Percentiles rank a stretch among this genome's conserved stretches.
These are phyloP conservation scores for Gastracanthus pulcherrimus DNA, from an alignment of 2,888 invertebrate genomes.

Conservation along the genomic window DNA sequence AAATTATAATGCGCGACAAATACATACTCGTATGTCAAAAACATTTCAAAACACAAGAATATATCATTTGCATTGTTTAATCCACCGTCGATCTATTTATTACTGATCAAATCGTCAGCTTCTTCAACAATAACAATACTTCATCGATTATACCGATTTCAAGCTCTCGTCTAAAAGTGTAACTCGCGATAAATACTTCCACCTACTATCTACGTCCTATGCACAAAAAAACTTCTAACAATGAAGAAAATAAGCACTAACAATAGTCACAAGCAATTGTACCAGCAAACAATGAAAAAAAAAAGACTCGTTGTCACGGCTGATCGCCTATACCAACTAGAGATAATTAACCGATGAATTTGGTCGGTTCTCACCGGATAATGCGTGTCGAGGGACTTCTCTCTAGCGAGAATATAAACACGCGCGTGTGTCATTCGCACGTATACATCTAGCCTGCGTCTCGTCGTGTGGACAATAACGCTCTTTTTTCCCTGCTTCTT, in stretches of 20 bases:
- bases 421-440: slow-evolving; percentile 43
- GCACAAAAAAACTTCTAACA: background rate
- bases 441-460: slow-evolving; percentile 17
- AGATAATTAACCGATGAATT: slow-evolving; percentile 29
- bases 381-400: background rate
- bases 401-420: background rate
- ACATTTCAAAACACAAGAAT: background rate
- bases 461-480: slow-evolving; percentile 35
- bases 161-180: background rate
- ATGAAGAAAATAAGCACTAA: background rate
- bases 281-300: background rate
- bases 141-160: slow-evolving; percentile 8
- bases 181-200: background rate
- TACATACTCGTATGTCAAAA: background rate
- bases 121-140: background rate
- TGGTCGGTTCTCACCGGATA: slow-evolving; percentile 21
- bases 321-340: background rate
- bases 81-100: background rate
- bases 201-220: background rate
- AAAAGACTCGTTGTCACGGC: background rate
- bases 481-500: slow-evolving; percentile 6
- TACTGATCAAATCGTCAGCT: background rate
- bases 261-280: background rate
- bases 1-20: too few relatives aligned
- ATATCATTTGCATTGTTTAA: too few relatives aligned